phyloP scores from a whole-genome alignment of 2,888 invertebrate species.

The Thalpophila matura region DNA sequence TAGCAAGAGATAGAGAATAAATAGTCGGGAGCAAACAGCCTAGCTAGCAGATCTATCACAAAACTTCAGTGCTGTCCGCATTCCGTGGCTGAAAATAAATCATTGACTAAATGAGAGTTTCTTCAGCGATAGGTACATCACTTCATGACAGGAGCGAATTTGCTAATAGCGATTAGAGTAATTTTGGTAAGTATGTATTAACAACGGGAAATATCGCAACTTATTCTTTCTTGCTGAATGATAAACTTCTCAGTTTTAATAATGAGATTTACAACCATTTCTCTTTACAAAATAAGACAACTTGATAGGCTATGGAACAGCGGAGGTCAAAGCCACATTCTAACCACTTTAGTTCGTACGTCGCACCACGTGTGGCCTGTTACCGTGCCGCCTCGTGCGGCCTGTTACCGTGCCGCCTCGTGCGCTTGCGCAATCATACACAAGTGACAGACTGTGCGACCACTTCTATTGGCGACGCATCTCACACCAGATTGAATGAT shows the following conservation, averaged over 20 bases:
- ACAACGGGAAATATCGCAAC: constrained; percentile 11
- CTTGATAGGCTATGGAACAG: not conserved
- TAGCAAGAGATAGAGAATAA: constrained; percentile 66
- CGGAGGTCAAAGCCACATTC: not conserved
- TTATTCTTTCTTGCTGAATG: not conserved
- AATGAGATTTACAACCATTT: not conserved
- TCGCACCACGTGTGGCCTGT: constrained; percentile 43
- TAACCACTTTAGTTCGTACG: constrained; percentile 11
- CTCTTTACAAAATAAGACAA: too few species aligned
- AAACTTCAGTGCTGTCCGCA: constrained; percentile 80
- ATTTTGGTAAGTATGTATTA: constrained; percentile 30
- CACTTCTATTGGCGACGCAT: constrained; percentile 47
- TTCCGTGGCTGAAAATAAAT: constrained; percentile 84
- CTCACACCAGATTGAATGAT: constrained; percentile 60
- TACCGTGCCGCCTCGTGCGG: constrained; percentile 39
- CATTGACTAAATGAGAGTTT: constrained; percentile 77
- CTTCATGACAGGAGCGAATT: constrained; percentile 61
- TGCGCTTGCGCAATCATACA: constrained; percentile 55
- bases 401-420: constrained; percentile 39
- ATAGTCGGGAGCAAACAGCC: constrained; percentile 65
- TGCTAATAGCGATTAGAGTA: constrained; percentile 59
- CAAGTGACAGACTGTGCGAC: constrained; percentile 50
- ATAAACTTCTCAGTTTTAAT: not conserved
- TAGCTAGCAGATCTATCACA: constrained; percentile 77
- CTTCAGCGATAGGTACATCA: constrained; percentile 67